phyloP scores from a whole-genome alignment of 92 coral and sea anemone species.

The Anthopleura xanthogrammica region DNA sequence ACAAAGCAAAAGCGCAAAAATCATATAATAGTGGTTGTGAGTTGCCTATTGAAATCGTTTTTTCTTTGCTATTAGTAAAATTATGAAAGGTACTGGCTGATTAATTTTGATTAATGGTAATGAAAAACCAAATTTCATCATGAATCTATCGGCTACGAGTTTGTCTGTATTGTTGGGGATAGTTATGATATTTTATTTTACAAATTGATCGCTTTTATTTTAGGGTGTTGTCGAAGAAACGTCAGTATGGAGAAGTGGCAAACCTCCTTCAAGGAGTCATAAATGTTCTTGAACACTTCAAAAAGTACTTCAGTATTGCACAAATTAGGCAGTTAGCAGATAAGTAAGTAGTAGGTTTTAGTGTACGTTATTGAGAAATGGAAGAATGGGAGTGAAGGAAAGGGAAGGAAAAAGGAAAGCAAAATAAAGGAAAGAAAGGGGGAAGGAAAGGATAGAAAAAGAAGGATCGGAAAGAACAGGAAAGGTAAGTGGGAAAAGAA shows the following conservation, averaged over 20 bases:
- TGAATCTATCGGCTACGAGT: neutral
- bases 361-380: neutral
- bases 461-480: neutral
- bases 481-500: neutral
- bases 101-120: too few relatives aligned
- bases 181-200: neutral
- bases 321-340: slow-evolving; percentile 95
- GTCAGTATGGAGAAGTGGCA: slow-evolving; percentile 98
- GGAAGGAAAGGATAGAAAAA: neutral
- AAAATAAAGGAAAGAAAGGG: neutral
- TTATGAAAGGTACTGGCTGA: too few relatives aligned
- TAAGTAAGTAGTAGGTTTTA: slow-evolving; percentile 50
- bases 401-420: neutral
- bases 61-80: too few relatives aligned
- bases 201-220: neutral
- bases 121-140: too few relatives aligned
- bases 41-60: too few relatives aligned
- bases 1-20: too few relatives aligned
- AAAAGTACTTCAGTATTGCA: slow-evolving; percentile 92
- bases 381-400: neutral
- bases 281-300: slow-evolving; percentile 96
- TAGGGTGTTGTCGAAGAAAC: slow-evolving; percentile 77
- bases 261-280: slow-evolving; percentile 94
- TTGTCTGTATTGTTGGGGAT: too few relatives aligned
- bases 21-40: too few relatives aligned